Evolutionary conservation across 2,113 vertebrate species (phyloP).

Genomic region (Oriolus oriolus): DNA sequence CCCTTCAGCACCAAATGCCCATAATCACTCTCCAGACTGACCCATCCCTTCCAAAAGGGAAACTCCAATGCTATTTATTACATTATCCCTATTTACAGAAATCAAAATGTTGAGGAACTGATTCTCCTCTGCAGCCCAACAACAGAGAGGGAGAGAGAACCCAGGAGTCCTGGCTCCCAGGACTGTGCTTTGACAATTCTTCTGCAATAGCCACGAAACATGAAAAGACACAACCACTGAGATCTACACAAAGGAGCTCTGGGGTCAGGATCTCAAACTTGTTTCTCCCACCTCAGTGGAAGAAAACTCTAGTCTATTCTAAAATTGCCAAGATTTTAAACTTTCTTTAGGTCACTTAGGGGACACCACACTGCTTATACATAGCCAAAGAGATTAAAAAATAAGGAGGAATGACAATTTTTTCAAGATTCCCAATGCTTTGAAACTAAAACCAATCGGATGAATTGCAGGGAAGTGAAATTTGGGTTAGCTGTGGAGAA

Average conservation of each 20-base stretch:
- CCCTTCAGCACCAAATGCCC: neutral
- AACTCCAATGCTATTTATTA: neutral
- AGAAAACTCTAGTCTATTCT: neutral
- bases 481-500: neutral
- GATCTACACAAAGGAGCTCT: neutral
- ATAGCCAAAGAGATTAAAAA: neutral
- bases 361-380: neutral
- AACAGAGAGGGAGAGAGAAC: neutral
- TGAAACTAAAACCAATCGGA: neutral
- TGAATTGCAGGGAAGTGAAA: neutral
- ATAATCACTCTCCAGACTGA: neutral
- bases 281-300: neutral
- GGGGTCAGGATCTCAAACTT: neutral
- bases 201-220: neutral
- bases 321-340: neutral
- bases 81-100: neutral
- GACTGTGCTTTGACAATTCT: accelerated
- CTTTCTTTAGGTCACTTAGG: neutral
- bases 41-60: neutral
- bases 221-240: neutral
- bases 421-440: neutral
- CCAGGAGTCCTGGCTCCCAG: neutral
- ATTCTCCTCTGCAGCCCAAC: neutral
- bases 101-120: neutral
- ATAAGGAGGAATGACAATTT: neutral